Base-by-base conservation (phyloP, 2,113 vertebrate species). In the Urocolius indicus region DNA sequence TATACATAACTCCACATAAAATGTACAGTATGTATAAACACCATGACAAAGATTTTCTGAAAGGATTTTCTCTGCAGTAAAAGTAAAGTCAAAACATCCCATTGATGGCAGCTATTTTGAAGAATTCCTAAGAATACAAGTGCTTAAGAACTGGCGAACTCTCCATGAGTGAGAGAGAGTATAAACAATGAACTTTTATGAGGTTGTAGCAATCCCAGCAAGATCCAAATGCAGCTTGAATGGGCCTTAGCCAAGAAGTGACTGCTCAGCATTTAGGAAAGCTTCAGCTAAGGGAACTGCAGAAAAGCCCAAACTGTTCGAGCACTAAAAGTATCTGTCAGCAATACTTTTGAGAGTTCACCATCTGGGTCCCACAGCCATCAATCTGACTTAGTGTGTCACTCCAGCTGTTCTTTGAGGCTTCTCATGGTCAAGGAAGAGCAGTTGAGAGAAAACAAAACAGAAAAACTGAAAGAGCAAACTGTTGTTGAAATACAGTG, bases 101-200 rank as follows among this genome's bases (percentile, higher is more conserved):
- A 66, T 75, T 68, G 88, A 95, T 71, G 89, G 43, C 66, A 93
- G 65, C 58, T 91, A 63, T 91, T 92, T 95, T 93, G 71, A 95
- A 87, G 73, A 86, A 91, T 94, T 87, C 36, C 55, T 88, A 48
- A 91, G 92, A 95, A 84, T 84, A 63, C 3, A 0, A 95, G 69
- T 79, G 67, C 62, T 85, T 87, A 69, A 2, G 0, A 94, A 54
- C 55, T 93, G 93, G 87, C 86, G 96, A 87, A 87, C 51, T 89
- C 87, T 73, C 82, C 1, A 3, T 52, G 72, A 93, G 58, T 62
- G 65, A 72, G 86, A 82, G 29, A n/a, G 69, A 93, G 52, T 59
- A 67, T 18, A 93, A 88, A 92, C 93, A 97, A 93, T 95, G 82
- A 87, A 91, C 77, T 96, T 90, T 69, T 94, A 96, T 87, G 86